Base-by-base conservation (phyloP, 2,888 invertebrate species). In the Amphipyra berbera region DNA sequence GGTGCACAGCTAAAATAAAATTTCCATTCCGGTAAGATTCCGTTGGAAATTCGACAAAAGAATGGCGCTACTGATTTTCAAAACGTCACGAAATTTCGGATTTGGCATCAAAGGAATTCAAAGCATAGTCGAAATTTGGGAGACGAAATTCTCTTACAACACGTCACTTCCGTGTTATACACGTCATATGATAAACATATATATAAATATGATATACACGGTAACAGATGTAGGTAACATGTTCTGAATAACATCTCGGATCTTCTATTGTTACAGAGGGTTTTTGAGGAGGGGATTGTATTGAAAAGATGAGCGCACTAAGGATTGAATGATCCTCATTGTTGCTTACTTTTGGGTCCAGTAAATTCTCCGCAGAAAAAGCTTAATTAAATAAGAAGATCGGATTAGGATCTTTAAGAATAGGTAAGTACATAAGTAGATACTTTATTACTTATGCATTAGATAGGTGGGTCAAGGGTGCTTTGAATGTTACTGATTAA, bases 191-290 rank as follows among this genome's bases (percentile, higher is more conserved):
- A 21, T 21, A 3, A 2, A 21, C 21, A 21, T 54, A 64, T 66
- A 50, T 71, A 63, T 64, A 21, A 58, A 61, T n/a, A 49, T 73
- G 46, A 52, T 42, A 60, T 61, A n/a, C 44, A 64, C 63, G 73
- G 70, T 76, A 76, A 79, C 77, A 79, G 73, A 64, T 70, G 68
- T 68, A 68, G 33, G 68, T 62, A 76, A 76, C 79, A 73, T 73
- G 60, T 66, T 66, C 66, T 68, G 74, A 79, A 78, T 76, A 78
- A 76, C 60, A 73, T 73, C 57, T 62, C 64, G 56, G 57, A 50
- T 47, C 41, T 49, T 67, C 40, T 7, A 66, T 78, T 78, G 77
- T 79, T 58, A 59, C 33, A 38, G 10, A 73, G 42, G 70, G 76
- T 55, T 79, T 78, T 70, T 76, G 79, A 67, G 59, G 60, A 76